A percentile compares a stretch with the other conserved stretches of the same genome.
Evolutionary conservation across 1,140 invertebrate genomes (phyloP).

Genomic region (Leptonema lineaticorne): DNA sequence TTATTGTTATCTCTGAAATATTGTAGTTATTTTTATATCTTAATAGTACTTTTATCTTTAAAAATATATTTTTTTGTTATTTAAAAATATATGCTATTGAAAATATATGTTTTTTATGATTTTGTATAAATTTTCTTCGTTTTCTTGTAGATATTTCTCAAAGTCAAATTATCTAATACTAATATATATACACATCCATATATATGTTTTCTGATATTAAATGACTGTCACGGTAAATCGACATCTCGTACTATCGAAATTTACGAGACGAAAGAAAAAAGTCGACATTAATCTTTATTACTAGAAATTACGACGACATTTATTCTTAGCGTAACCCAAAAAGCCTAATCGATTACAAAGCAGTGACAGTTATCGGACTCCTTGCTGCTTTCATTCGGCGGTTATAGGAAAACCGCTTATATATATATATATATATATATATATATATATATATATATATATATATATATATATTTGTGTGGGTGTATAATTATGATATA

Average conservation of each 20-base stretch:
- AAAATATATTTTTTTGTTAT: no score
- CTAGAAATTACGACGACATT: constrained; percentile 6
- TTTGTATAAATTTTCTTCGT: not conserved
- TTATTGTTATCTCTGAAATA: no score
- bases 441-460: not conserved
- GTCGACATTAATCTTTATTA: constrained; percentile 17
- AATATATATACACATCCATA: not conserved
- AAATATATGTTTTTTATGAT: no score
- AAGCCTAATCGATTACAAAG: constrained; percentile 16
- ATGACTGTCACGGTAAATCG: not conserved
- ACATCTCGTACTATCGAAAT: not conserved
- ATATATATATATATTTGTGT: not conserved
- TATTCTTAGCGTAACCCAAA: not conserved
- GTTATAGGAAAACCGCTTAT: no score
- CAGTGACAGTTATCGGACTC: constrained; percentile 6
- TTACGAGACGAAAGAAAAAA: constrained; percentile 15
- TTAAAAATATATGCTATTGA: no score
- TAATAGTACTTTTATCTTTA: no score
- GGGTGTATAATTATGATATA: no score
- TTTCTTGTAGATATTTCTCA: no score
- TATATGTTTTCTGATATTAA: not conserved
- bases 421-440: no score
- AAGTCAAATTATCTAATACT: no score
- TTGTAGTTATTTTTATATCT: no score
- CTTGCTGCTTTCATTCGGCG: not conserved